Evolutionary conservation across 1,140 invertebrate species (phyloP), one percentile per base, ranked within the genome.

Genomic region (Platyscapa corneri): DNA sequence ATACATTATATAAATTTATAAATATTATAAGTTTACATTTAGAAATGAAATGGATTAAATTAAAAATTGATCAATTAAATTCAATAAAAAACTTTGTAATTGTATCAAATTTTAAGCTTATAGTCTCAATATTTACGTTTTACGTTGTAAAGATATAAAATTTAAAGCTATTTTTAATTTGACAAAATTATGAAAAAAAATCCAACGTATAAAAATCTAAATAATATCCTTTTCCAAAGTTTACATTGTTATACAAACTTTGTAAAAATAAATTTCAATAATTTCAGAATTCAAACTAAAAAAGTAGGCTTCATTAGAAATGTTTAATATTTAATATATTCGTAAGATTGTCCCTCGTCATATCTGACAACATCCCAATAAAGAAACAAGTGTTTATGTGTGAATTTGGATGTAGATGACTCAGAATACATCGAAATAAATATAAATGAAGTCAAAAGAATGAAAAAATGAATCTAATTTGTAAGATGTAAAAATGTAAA

Each of bases 401-500:
- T 37, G 32, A 53, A 39, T 77, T 76, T 84, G 60, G 30, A 83
- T 49, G 49, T 83, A 64, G 42, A 18, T 83, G 37, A 23, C 49
- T 84, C 23, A 77, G 74, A 39, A 78, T 32, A 84, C 82, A 84
- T 84, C 53, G 60, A 84, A 84, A 84, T 74, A 34, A 60, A 64
- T 64, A 39, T 75, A 53, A 74, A 64, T 60, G 23, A 39, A 46
- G 49, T 8, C 6, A 46, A 46, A 83, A 74, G 39, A 30, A 42
- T 83, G 23, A 53, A 56, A 77, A 53, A 32, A 77, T 60, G 56
- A 23, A 77, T 53, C 6, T 70, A 46, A 34, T 74, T 23, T 42
- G 0, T 82, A 82, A 86, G 67, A 56, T 86, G 85, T 86, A 86
- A 82, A 86, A 86, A 82, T 86, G 80, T 86, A 86, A 82, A 86